Base-by-base conservation (phyloP, 2,888 invertebrate genomes). In the Hesperia comma region DNA sequence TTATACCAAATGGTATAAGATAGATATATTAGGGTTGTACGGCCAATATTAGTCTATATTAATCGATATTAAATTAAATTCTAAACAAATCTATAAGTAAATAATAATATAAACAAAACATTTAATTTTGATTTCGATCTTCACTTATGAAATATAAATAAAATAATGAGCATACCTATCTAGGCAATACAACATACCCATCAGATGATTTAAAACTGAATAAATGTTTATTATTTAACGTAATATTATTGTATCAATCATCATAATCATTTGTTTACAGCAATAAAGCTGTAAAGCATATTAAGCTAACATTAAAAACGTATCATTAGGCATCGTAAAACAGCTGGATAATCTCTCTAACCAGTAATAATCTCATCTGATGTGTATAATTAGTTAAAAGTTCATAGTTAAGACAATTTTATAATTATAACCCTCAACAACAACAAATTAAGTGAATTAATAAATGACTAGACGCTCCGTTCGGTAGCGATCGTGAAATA, bases 401-500 rank as follows among this genome's bases (percentile, higher is more conserved):
- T 54, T 54, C 7, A 51, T 51, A 51, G 21, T 51, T 15, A 37
- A 56, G 49, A n/a, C n/a, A 43, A 41, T 51, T 17, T 12, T 58
- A 41, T 58, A 41, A 64, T 64, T 53, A 64, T 40, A 51, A 57
- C 40, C 41, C 58, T 40, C n/a, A 15, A 8, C 32, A 4, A 58
- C 26, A 21, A 43, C 56, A 69, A 63, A 71, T 68, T 68, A 70
- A 15, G 26, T 62, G 12, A 53, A 54, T 56, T 58, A 32, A 54
- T 70, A 67, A 49, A 17, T 37, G 15, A 46, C 53, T 64, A 57
- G 41, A 49, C 26, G 57, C 19, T 49, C 14, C 32, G 69, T 69
- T 68, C 77, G 74, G 79, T 77, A 81, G 78, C 77, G 69, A 69
- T 72, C 68, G 61, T 68, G 71, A 64, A 69, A 64, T 67, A 77